phyloP scores from a whole-genome alignment of 53 echinoderm and acorn worm genomes.

The Paracentrotus lividus region DNA sequence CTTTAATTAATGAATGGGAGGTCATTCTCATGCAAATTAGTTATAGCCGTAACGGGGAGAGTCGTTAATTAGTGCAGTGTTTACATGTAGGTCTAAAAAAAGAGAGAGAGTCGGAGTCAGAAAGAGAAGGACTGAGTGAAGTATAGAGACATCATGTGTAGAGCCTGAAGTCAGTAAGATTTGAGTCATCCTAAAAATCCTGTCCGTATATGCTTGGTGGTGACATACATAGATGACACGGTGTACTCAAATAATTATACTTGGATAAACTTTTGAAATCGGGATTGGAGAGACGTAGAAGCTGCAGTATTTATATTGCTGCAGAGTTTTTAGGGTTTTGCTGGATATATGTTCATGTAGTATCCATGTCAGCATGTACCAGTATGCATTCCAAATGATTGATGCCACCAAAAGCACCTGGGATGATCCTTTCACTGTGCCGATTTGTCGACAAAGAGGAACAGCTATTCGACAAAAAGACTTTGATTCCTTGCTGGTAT shows the following conservation, averaged over 20 bases:
- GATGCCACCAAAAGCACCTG: slow-evolving; percentile 46
- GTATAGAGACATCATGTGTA: slow-evolving; percentile 1
- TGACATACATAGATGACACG: slow-evolving; percentile 18
- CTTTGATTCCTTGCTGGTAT: slow-evolving; percentile 29
- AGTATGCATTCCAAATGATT: slow-evolving; percentile 52
- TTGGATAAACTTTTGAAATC: background rate
- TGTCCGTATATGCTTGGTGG: background rate
- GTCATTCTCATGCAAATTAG: slow-evolving; percentile 30
- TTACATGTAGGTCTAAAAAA: too few relatives aligned
- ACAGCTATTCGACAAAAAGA: background rate
- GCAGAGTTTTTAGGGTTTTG: background rate
- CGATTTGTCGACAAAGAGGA: background rate
- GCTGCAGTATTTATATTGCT: background rate
- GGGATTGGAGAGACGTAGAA: background rate
- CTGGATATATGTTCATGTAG: too few relatives aligned
- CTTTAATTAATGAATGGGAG: slow-evolving; percentile 17
- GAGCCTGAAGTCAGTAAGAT: slow-evolving; percentile 27
- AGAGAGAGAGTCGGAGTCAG: background rate
- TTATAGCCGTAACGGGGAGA: background rate
- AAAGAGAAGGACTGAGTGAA: background rate
- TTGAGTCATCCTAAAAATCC: slow-evolving; percentile 16
- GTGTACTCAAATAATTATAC: background rate
- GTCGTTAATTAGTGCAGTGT: slow-evolving; percentile 28
- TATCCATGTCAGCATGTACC: slow-evolving; percentile 36
- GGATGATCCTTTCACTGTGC: slow-evolving; percentile 38